phyloP scores from a whole-genome alignment of 2,888 invertebrate species.

The Ligdia adustata region DNA sequence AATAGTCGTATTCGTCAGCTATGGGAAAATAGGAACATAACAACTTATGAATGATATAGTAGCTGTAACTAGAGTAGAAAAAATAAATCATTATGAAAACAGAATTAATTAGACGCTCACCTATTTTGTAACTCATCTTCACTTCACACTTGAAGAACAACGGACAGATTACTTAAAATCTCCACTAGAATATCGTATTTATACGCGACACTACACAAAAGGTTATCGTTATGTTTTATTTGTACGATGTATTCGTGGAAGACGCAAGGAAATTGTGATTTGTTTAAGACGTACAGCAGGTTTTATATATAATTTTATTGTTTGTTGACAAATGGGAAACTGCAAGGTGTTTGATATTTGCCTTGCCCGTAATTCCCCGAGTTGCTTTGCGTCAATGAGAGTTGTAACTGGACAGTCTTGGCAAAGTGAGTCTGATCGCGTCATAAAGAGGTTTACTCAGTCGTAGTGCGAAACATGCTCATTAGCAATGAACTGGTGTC shows the following conservation, averaged over 20 bases:
- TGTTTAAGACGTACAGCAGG: not conserved
- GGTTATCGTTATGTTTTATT: slow-evolving; percentile 11
- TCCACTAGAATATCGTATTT: slow-evolving; percentile 3
- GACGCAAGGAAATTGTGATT: slow-evolving; percentile 9
- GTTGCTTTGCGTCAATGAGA: slow-evolving; percentile 11
- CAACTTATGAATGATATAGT: too few species aligned
- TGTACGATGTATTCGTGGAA: slow-evolving; percentile 14
- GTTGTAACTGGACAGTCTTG: not conserved
- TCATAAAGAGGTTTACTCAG: slow-evolving; percentile 5
- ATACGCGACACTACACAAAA: slow-evolving; percentile 5
- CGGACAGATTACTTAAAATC: slow-evolving; percentile 2
- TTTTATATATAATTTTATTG: slow-evolving; percentile 18
- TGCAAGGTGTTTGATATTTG: slow-evolving; percentile 15
- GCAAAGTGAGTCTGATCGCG: not conserved
- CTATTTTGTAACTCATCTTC: slow-evolving; percentile 30
- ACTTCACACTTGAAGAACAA: not conserved
- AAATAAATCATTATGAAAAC: too few species aligned
- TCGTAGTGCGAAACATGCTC: not conserved
- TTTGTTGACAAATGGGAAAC: slow-evolving; percentile 14
- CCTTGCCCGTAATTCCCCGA: slow-evolving; percentile 18
- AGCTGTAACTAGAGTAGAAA: too few species aligned
- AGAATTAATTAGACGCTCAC: too few species aligned
- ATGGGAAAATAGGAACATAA: too few species aligned
- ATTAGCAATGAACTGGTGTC: too few species aligned
- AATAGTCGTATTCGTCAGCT: too few species aligned